These are phyloP conservation scores for Argyresthia albistria DNA, from an alignment of 2,888 invertebrate genomes.

Conservation along the genomic window DNA sequence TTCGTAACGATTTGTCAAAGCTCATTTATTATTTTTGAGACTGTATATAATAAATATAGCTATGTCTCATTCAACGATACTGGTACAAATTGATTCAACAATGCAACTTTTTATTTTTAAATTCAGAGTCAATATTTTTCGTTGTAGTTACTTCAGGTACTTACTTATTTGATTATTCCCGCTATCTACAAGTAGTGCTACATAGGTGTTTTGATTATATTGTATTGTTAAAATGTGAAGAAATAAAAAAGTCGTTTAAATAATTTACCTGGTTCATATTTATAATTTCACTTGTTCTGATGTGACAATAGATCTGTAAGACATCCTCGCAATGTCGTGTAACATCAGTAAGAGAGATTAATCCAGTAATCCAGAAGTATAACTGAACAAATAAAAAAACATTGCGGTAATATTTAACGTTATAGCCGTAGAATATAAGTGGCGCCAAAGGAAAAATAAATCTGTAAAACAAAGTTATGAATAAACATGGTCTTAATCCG, in stretches of 20 bases:
- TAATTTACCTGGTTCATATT: not conserved
- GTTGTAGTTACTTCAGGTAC: not conserved
- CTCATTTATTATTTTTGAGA: not conserved
- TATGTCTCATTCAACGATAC: not conserved
- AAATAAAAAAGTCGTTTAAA: conserved; percentile 7
- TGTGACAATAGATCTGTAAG: too few relatives aligned
- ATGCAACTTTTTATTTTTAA: not conserved
- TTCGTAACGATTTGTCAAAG: not conserved
- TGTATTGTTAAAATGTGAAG: conserved; percentile 8
- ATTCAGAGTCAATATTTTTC: not conserved
- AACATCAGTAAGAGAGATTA: too few relatives aligned
- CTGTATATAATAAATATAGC: not conserved
- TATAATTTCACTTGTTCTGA: too few relatives aligned
- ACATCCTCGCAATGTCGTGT: too few relatives aligned
- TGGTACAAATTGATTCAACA: conserved; percentile 1
- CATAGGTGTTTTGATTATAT: conserved; percentile 5
- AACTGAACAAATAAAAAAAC: too few relatives aligned
- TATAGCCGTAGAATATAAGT: too few relatives aligned
- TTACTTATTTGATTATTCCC: not conserved
- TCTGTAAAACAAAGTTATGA: too few relatives aligned
- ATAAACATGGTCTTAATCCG: too few relatives aligned
- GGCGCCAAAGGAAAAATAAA: too few relatives aligned
- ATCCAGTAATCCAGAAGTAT: too few relatives aligned
- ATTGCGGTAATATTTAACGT: too few relatives aligned
- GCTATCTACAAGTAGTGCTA: not conserved